Evolutionary conservation across 2,888 invertebrate genomes (phyloP).

Genomic region (Lasioglossum marginatum): DNA sequence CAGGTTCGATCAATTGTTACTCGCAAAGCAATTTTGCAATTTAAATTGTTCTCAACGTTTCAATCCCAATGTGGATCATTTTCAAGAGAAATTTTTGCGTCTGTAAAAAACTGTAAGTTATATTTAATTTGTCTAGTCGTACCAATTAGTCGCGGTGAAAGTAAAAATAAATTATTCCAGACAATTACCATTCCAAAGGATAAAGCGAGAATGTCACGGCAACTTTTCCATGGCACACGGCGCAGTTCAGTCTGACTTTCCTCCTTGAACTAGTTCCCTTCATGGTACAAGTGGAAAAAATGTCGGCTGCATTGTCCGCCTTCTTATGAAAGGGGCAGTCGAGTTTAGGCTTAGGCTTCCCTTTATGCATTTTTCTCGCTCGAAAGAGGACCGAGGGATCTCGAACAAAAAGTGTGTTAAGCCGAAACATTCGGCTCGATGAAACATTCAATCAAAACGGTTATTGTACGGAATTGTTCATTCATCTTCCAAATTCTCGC

Average conservation of each 20-base stretch:
- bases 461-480: neutral
- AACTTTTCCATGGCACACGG: slow-evolving; percentile 10
- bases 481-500: too few species aligned
- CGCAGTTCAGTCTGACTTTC: neutral
- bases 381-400: slow-evolving; percentile 8
- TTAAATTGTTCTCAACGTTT: too few species aligned
- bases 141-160: neutral
- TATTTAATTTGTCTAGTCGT: too few species aligned
- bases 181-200: neutral
- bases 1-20: too few species aligned
- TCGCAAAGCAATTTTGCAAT: too few species aligned
- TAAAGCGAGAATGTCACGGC: slow-evolving; percentile 5
- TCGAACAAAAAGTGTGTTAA: slow-evolving; percentile 18
- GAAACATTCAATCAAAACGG: neutral
- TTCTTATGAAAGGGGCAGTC: slow-evolving; percentile 18
- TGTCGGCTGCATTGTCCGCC: slow-evolving; percentile 30
- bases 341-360: slow-evolving; percentile 24
- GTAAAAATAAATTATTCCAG: neutral
- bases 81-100: too few species aligned
- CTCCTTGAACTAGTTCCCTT: slow-evolving; percentile 30
- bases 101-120: too few species aligned
- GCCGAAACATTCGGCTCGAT: neutral
- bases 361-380: slow-evolving; percentile 17
- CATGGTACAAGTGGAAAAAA: slow-evolving; percentile 27
- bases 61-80: too few species aligned